Base-by-base conservation (phyloP, 2,797 vertebrate species). In the Megaceryle alcyon region DNA sequence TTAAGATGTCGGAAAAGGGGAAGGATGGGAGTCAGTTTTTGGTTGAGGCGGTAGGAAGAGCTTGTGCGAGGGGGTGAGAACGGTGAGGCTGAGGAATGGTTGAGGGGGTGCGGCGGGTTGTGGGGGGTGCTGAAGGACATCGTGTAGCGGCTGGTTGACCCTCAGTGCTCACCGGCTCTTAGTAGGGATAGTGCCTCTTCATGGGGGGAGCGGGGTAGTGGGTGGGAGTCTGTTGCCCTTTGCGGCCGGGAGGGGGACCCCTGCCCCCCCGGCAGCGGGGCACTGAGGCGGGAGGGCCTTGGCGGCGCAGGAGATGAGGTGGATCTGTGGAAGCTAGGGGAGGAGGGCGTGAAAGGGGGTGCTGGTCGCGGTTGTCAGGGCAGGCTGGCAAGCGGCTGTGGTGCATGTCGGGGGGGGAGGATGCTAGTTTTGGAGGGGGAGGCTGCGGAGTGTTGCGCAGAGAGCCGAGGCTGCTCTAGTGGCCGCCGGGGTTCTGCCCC, bases 1-100 rank as follows among this genome's bases (percentile, higher is more conserved):
- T 86, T 93, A 78, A 92, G 56, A 90, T 94, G 96, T 91, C 48
- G 82, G 90, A 70, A 61, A 71, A 60, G 14, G 12, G 60, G 11
- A 39, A 48, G 75, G 28, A 35, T 3, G 82, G 53, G 59, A n/a
- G 11, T 4, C 2, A 4, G 29, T 7, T 8, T 5, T 14, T 61
- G 39, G 10, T 12, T 25, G 8, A 29, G 12, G 19, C 22, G 44
- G 7, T 5, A 19, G 29, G 16, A 22, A 22, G 37, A 28, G 37
- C 14, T 51, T 12, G 11, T 11, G 21, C 0, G 26, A 25, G 31
- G 4, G 26, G 28, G 2, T 14, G 33, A 56, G 31, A 33, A 41
- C 2, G 10, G 21, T 18, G 26, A 31, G 61, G 57, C 31, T 46
- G 90, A 77, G n/a, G 70, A 8, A 31, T 14, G 26, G 31, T 28